phyloP scores from a whole-genome alignment of 2,888 invertebrate genomes.

The Orthosia cruda region DNA sequence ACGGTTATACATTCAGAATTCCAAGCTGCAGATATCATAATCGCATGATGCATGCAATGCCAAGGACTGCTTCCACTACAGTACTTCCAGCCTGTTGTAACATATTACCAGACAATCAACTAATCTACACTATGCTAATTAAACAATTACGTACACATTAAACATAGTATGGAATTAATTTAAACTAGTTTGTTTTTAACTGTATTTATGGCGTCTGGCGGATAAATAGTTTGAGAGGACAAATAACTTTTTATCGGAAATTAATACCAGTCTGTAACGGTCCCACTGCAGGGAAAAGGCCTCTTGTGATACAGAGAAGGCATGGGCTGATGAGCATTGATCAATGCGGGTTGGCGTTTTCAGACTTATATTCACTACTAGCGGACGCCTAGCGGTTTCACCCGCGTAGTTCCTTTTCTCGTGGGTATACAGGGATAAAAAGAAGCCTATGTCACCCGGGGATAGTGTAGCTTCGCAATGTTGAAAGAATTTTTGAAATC shows the following conservation, averaged over 20 bases:
- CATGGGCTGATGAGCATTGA: too few species aligned
- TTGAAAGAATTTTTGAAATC: too few species aligned
- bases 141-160: conserved; percentile 54
- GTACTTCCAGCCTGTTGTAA: conserved; percentile 36
- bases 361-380: too few species aligned
- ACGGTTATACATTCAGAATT: conserved; percentile 25
- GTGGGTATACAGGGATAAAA: too few species aligned
- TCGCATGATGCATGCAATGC: conserved; percentile 64
- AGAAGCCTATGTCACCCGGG: too few species aligned
- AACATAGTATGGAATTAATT: conserved; percentile 47
- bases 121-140: conserved; percentile 48
- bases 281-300: too few species aligned
- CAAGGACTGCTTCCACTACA: conserved; percentile 57
- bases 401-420: too few species aligned
- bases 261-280: neutral
- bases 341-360: too few species aligned
- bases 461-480: too few species aligned
- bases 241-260: neutral
- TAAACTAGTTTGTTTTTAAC: conserved; percentile 25
- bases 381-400: too few species aligned
- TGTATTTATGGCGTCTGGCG: neutral
- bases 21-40: conserved; percentile 29
- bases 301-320: too few species aligned
- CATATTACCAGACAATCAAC: conserved; percentile 49
- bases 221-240: conserved; percentile 23